Percentiles rank a stretch among this genome's conserved stretches.
Evolutionary conservation across 2,888 invertebrate genomes (phyloP).

Genomic region (Ditylenchus weischeri): DNA sequence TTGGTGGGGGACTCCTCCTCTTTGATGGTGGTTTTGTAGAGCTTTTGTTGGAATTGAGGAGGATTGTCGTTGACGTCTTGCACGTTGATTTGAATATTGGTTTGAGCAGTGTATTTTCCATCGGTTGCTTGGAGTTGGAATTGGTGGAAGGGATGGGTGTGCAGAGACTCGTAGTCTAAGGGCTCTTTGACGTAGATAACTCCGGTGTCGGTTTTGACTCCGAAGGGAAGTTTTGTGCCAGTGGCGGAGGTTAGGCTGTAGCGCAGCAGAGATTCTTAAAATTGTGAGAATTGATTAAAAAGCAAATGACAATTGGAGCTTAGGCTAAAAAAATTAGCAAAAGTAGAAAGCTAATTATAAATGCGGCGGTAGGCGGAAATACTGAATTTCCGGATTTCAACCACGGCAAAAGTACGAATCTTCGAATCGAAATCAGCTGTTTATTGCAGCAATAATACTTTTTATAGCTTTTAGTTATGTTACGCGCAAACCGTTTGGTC

Average conservation of each 20-base stretch:
- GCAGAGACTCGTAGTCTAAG: slow-evolving; percentile 49
- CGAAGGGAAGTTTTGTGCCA: slow-evolving; percentile 47
- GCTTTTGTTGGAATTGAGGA: slow-evolving; percentile 57
- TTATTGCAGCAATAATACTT: no score
- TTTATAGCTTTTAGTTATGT: no score
- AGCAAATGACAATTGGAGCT: neutral
- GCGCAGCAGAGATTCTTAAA: slow-evolving; percentile 52
- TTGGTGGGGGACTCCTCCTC: slow-evolving; percentile 47
- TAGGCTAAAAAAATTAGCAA: no score
- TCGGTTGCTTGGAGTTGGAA: slow-evolving; percentile 25
- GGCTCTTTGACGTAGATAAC: slow-evolving; percentile 54
- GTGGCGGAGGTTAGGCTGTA: slow-evolving; percentile 48
- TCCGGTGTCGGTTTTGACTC: slow-evolving; percentile 53
- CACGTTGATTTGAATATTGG: slow-evolving; percentile 71
- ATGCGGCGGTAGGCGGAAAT: no score
- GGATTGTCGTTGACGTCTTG: slow-evolving; percentile 61
- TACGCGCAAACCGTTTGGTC: no score
- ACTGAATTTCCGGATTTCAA: no score
- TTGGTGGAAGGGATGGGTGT: slow-evolving; percentile 63
- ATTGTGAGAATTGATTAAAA: neutral
- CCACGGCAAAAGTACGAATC: no score
- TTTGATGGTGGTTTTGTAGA: slow-evolving; percentile 48
- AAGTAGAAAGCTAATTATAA: no score
- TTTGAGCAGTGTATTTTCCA: slow-evolving; percentile 68
- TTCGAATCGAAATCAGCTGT: no score